Conservation (phyloP, 2,888 invertebrate species). For the Altica lythri region DNA sequence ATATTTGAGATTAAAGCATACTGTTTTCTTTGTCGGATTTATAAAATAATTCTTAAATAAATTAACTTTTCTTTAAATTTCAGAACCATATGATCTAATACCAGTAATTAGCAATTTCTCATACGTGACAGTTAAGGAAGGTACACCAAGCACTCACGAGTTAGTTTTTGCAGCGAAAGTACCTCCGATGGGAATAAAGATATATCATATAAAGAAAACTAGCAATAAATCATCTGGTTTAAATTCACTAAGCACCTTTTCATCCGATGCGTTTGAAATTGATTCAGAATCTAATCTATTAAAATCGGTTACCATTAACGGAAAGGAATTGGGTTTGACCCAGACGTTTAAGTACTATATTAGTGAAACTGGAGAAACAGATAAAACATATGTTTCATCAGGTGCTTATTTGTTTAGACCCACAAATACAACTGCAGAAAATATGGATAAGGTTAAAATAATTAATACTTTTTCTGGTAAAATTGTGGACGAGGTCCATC, state of each 20-base stretch:
- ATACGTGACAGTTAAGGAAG: conserved; percentile 10
- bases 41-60: neutral
- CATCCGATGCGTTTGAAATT: conserved; percentile 54
- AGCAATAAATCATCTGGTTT: neutral
- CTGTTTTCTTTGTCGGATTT: no score
- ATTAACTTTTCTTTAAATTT: no score
- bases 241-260: neutral
- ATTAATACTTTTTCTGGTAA: conserved; percentile 18
- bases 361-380: conserved; percentile 67
- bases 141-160: conserved; percentile 57
- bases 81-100: conserved; percentile 15
- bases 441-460: conserved; percentile 2
- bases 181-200: conserved; percentile 69
- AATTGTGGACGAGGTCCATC: conserved; percentile 56
- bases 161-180: conserved; percentile 70
- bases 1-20: no score
- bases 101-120: conserved; percentile 1
- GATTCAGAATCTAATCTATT: conserved; percentile 52
- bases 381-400: conserved; percentile 65
- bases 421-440: neutral
- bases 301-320: conserved; percentile 28
- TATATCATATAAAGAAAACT: conserved; percentile 59
- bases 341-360: conserved; percentile 46
- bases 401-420: conserved; percentile 92
- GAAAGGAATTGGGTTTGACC: conserved; percentile 24